Evolutionary conservation across 2,797 vertebrate species (phyloP).

Genomic region (Prunella strophiata): DNA sequence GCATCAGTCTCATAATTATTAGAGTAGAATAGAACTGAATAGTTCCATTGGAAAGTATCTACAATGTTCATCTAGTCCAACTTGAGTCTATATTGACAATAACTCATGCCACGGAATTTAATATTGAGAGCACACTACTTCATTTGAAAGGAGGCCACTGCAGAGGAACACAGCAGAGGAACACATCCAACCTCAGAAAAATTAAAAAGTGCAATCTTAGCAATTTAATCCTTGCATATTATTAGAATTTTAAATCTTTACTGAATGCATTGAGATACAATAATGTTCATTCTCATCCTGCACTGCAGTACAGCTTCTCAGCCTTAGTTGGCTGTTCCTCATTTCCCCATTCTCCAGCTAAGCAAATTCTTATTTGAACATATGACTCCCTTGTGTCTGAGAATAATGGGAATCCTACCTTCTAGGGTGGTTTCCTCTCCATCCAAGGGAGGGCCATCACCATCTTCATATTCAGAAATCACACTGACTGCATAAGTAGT

Average conservation of each 20-base stretch:
- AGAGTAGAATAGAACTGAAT: neutral
- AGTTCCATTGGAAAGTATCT: neutral
- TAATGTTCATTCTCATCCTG: neutral
- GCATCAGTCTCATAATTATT: neutral
- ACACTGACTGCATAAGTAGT: conserved; percentile 90
- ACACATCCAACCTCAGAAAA: neutral
- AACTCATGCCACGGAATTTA: neutral
- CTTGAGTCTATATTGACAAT: neutral
- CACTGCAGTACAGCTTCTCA: neutral
- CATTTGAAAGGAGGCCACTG: neutral
- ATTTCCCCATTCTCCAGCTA: neutral
- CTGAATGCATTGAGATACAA: neutral
- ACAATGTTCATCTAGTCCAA: neutral
- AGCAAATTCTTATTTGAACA: neutral
- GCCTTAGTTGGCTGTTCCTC: neutral
- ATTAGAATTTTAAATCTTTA: neutral
- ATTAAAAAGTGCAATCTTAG: neutral
- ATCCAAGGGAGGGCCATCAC: conserved; percentile 84
- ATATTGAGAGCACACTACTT: neutral
- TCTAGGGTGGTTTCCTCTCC: conserved; percentile 89
- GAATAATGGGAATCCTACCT: conserved; percentile 75
- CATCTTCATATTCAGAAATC: conserved; percentile 87
- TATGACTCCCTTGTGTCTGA: neutral
- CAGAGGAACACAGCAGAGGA: neutral
- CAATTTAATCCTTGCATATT: neutral